Base-by-base conservation (phyloP, 2,797 vertebrate genomes). In the Naso thynnoides region DNA sequence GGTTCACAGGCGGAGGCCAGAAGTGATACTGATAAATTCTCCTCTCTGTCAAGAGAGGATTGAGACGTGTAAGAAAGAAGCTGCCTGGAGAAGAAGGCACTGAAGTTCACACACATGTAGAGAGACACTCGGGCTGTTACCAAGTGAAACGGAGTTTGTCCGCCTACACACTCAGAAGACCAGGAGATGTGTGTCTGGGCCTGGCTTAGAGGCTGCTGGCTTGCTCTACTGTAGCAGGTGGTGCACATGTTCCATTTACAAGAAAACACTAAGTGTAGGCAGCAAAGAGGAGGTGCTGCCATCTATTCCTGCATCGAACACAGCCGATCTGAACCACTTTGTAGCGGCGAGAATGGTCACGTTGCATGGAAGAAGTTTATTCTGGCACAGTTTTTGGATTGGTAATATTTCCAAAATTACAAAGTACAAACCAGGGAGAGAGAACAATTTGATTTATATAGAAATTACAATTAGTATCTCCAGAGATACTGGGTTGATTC, bases 191-290 rank as follows among this genome's bases (percentile, higher is more conserved):
- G 86, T 86, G 84, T 90, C 85, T 89, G 83, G 84, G 86, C 82
- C 84, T 85, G 88, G 87, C 86, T 88, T 59, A 67, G 65, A 90
- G 63, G 76, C 86, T 91, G 86, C 80, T 92, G 91, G 91, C 92
- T 84, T 79, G 80, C 82, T 89, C 55, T 47, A 77, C 82, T 87
- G 85, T 88, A 86, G 86, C 90, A 91, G 90, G 90, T 89, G 91
- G 92, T 83, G 84, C 67, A 70, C 78, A 85, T 84, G 90, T 90
- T 89, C 75, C 86, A 83, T 88, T 88, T 90, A 89, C 86, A 86
- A 88, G 86, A 88, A 88, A 87, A 88, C 80, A 86, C 71, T 67
- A 73, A 83, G 83, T 86, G 89, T 92, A 81, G 89, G 90, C 87
- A 89, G 90, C 67, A 85, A 71, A 83, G 86, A 87, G 86, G 86